Percentiles rank a stretch among this genome's conserved stretches.
These are phyloP conservation scores for Lontra canadensis DNA, from an alignment of 2,113 vertebrate species.

Conservation along the genomic window DNA sequence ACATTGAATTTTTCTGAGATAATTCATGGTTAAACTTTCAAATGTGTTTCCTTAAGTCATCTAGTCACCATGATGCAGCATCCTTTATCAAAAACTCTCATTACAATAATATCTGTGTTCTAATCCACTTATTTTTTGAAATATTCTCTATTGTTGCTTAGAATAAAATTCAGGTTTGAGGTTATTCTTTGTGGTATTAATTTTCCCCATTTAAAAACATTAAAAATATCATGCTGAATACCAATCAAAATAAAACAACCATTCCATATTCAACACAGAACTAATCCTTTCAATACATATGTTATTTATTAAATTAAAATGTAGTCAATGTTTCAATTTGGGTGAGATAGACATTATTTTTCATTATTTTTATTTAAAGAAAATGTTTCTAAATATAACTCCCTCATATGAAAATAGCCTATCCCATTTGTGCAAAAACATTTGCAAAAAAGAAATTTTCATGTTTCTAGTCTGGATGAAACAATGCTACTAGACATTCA, in stretches of 20 bases:
- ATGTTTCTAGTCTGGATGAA: neutral
- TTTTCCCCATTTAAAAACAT: neutral
- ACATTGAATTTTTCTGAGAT: neutral
- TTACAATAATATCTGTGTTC: neutral
- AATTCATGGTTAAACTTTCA: neutral
- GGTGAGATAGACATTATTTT: neutral
- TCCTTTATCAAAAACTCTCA: neutral
- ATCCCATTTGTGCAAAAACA: neutral
- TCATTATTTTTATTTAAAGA: neutral
- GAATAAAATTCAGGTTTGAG: neutral
- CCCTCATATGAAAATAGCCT: neutral
- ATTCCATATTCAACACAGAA: neutral
- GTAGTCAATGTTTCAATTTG: neutral
- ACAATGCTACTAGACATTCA: neutral
- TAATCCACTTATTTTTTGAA: neutral
- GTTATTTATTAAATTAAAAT: conserved; percentile 42
- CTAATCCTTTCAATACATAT: neutral
- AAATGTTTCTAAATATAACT: neutral
- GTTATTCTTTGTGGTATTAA: neutral
- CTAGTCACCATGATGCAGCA: neutral
- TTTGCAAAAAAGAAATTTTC: neutral
- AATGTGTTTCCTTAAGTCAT: neutral
- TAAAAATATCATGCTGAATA: neutral
- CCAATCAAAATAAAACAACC: neutral
- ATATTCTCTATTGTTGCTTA: neutral